Conservation (phyloP, 2,113 vertebrate genomes). For the Antechinus stuartii region DNA sequence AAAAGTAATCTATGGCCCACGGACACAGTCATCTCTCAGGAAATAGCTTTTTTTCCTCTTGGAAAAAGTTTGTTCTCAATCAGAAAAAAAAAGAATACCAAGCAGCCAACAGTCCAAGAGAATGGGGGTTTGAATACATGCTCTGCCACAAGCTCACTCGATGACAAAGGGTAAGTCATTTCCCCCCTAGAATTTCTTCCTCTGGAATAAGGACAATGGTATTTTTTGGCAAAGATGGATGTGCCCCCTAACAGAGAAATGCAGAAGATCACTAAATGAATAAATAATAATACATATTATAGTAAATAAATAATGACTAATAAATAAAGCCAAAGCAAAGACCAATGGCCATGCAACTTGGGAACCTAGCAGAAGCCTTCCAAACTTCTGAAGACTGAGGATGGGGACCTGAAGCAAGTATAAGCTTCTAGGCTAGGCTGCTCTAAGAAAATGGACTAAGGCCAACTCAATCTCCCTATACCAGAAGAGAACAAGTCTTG, state of each 20-base stretch:
- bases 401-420: neutral
- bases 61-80: neutral
- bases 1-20: conserved; percentile 79
- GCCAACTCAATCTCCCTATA: neutral
- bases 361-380: neutral
- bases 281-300: neutral
- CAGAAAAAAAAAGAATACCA: conserved; percentile 23
- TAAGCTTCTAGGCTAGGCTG: neutral
- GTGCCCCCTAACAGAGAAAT: neutral
- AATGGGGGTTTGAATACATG: neutral
- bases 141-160: neutral
- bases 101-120: neutral
- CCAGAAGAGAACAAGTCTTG: neutral
- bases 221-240: neutral
- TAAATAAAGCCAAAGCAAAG: neutral
- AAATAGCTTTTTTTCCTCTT: neutral
- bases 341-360: neutral
- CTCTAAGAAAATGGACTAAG: neutral
- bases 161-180: neutral
- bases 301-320: neutral
- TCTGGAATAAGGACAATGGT: neutral
- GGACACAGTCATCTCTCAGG: conserved; percentile 73
- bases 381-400: neutral
- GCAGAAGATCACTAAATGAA: neutral
- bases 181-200: neutral